phyloP scores from a whole-genome alignment of 1,140 invertebrate genomes.

The Aphelenchoides fujianensis region DNA sequence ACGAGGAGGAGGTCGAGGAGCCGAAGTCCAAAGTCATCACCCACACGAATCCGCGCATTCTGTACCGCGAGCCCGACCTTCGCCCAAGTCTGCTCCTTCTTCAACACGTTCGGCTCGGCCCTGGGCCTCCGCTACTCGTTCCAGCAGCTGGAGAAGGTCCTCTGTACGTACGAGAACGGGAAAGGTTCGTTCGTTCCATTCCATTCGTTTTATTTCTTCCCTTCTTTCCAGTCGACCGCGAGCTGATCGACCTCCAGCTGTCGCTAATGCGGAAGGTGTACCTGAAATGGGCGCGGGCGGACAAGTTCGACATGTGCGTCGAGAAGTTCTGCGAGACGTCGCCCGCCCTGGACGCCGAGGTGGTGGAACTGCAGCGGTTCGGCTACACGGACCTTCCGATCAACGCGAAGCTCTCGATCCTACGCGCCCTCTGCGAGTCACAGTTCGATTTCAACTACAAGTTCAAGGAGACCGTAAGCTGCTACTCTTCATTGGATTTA shows the following conservation, averaged over 20 bases:
- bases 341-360: slow-evolving; percentile 29
- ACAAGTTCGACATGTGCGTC: slow-evolving; percentile 33
- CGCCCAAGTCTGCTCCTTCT: slow-evolving; percentile 47
- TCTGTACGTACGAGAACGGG: slow-evolving; percentile 36
- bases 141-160: slow-evolving; percentile 34
- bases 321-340: slow-evolving; percentile 41
- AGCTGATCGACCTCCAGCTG: slow-evolving; percentile 48
- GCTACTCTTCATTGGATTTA: slow-evolving; percentile 12
- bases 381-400: slow-evolving; percentile 37
- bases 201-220: not conserved
- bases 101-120: slow-evolving; percentile 42
- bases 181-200: slow-evolving; percentile 24
- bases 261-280: slow-evolving; percentile 38
- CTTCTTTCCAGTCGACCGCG: slow-evolving; percentile 27
- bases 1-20: not conserved
- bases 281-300: slow-evolving; percentile 41
- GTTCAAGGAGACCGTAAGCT: slow-evolving; percentile 50
- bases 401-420: slow-evolving; percentile 32
- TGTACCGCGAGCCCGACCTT: slow-evolving; percentile 42
- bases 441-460: slow-evolving; percentile 50
- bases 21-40: not conserved
- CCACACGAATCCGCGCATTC: not conserved
- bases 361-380: slow-evolving; percentile 36
- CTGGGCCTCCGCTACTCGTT: slow-evolving; percentile 42
- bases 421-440: slow-evolving; percentile 42